A percentile compares a stretch with the other conserved stretches of the same genome.
These are phyloP conservation scores for Archips xylosteana DNA, from an alignment of 2,888 invertebrate genomes.

Conservation along the genomic window DNA sequence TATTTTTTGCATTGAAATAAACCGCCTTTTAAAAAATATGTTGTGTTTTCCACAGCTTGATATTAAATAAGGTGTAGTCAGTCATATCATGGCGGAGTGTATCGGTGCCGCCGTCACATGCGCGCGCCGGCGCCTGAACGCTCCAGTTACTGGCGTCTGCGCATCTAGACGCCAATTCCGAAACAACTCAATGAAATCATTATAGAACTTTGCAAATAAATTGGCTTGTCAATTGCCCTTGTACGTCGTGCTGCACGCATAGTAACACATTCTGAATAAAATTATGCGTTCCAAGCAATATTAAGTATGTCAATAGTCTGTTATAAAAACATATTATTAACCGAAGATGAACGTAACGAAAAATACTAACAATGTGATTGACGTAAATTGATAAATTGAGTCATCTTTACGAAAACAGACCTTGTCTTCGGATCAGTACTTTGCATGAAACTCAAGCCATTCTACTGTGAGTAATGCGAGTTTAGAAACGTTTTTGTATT, in stretches of 20 bases:
- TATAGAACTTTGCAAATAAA: constrained; percentile 30
- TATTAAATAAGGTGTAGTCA: constrained; percentile 5
- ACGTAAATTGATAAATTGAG: constrained; percentile 9
- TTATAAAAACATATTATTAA: constrained; percentile 28
- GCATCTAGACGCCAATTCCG: constrained; percentile 46
- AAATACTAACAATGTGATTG: constrained; percentile 21
- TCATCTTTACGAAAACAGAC: constrained; percentile 17
- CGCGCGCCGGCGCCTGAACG: constrained; percentile 73
- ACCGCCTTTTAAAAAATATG: background rate
- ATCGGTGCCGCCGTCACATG: constrained; percentile 57
- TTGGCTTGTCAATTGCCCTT: constrained; percentile 18
- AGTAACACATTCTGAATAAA: constrained; percentile 27
- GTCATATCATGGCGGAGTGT: constrained; percentile 44
- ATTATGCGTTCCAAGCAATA: constrained; percentile 20
- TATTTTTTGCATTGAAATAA: background rate
- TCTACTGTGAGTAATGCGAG: constrained; percentile 15
- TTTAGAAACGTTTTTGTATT: constrained; percentile 14
- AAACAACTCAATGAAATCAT: constrained; percentile 29
- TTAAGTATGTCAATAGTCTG: constrained; percentile 14
- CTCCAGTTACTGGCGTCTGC: constrained; percentile 73
- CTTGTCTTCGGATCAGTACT: background rate
- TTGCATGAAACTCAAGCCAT: constrained; percentile 7
- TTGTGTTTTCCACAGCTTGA: background rate
- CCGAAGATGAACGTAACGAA: background rate
- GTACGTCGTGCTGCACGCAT: constrained; percentile 10